phyloP scores from a whole-genome alignment of 2,797 vertebrate species.

The Sebastes diploproa region DNA sequence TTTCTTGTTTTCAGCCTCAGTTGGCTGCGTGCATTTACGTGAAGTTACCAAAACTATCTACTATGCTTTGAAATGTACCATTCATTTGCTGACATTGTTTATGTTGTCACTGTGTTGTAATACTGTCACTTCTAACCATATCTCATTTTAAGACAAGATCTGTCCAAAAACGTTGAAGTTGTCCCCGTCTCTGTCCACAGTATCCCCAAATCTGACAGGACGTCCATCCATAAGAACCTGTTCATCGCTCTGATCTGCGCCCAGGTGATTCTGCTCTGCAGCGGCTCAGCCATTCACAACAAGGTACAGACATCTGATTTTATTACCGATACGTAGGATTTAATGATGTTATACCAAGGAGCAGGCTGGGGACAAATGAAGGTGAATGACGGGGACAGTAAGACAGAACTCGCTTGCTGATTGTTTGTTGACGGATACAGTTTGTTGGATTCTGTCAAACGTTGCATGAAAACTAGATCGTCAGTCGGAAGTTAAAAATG shows the following conservation, averaged over 20 bases:
- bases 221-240: slow-evolving; percentile 86
- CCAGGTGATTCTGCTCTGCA: slow-evolving; percentile 85
- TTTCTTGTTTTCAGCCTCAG: background rate
- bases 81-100: background rate
- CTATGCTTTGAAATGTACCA: background rate
- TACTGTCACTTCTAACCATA: background rate
- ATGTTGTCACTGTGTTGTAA: background rate
- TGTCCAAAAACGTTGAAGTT: background rate
- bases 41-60: background rate
- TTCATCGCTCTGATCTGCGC: slow-evolving; percentile 83
- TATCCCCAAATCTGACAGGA: slow-evolving; percentile 86
- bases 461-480: background rate
- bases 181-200: slow-evolving; percentile 53
- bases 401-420: background rate
- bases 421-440: background rate
- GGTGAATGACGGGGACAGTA: background rate
- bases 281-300: slow-evolving; percentile 82
- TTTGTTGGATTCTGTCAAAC: background rate
- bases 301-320: slow-evolving; percentile 68
- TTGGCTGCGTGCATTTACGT: background rate
- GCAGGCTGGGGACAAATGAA: background rate
- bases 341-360: background rate
- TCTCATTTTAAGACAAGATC: background rate
- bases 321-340: background rate
- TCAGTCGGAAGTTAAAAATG: background rate